Percentiles rank a stretch among this genome's conserved stretches.
phyloP scores from a whole-genome alignment of 2,797 vertebrate species.

The Steatocranus sp. region DNA sequence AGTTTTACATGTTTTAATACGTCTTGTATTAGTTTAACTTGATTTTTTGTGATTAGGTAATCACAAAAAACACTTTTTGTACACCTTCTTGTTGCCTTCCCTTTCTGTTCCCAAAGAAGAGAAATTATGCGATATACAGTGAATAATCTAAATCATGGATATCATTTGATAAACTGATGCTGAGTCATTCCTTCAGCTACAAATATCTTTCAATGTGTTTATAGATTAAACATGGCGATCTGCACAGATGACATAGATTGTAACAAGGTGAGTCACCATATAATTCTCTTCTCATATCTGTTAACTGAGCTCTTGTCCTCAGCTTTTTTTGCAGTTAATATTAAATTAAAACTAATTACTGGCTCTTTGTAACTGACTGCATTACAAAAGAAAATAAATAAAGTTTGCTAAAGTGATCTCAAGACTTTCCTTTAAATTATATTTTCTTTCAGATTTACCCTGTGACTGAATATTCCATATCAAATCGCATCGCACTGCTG shows the following conservation, averaged over 20 bases:
- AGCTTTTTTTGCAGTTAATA: background rate
- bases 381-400: background rate
- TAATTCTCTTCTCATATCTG: background rate
- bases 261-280: background rate
- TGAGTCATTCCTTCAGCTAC: background rate
- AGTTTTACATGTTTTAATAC: background rate
- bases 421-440: background rate
- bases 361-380: fast-evolving
- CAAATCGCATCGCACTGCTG: background rate
- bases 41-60: background rate
- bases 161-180: background rate
- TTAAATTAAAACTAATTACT: background rate
- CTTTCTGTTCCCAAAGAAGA: background rate
- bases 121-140: background rate
- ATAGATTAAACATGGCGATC: background rate
- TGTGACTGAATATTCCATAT: background rate
- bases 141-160: background rate
- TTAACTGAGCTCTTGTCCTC: background rate
- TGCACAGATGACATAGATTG: background rate
- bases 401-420: background rate
- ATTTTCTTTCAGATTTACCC: background rate
- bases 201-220: background rate
- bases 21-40: background rate
- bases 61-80: background rate
- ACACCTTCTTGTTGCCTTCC: background rate